These are phyloP conservation scores for Strigops habroptila DNA, from an alignment of 2,113 vertebrate genomes.

Conservation along the genomic window DNA sequence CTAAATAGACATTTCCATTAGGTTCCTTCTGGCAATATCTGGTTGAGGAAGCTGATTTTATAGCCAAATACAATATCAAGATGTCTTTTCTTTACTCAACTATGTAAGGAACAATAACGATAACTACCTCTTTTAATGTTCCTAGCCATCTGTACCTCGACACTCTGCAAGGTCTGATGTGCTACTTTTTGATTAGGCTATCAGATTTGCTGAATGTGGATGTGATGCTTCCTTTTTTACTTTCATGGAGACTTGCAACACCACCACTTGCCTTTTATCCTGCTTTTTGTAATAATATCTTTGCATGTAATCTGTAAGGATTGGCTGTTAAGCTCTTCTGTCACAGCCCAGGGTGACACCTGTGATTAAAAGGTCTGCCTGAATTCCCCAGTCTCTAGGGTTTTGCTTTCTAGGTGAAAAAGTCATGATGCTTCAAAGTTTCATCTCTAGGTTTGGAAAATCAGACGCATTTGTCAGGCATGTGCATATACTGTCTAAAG, in stretches of 20 bases:
- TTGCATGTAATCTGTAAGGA: background rate
- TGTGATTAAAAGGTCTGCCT: constrained; percentile 37
- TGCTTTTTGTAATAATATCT: background rate
- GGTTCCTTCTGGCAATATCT: constrained; percentile 26
- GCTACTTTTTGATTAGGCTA: constrained; percentile 25
- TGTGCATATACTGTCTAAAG: background rate
- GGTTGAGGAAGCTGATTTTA: constrained; percentile 51
- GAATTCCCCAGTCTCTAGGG: background rate
- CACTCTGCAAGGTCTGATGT: background rate
- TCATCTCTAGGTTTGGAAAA: background rate
- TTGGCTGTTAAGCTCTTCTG: background rate
- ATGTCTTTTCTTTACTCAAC: constrained; percentile 16
- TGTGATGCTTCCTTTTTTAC: background rate
- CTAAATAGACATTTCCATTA: constrained; percentile 33
- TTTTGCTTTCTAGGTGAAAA: constrained; percentile 4
- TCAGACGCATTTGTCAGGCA: background rate
- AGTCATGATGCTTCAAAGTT: background rate
- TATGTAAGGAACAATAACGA: background rate
- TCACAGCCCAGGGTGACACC: background rate
- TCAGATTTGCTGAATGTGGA: background rate
- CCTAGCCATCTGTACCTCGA: background rate
- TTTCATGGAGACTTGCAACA: background rate
- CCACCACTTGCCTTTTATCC: background rate
- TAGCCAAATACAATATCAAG: constrained; percentile 38
- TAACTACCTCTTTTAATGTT: constrained; percentile 15